A percentile compares a stretch with the other conserved stretches of the same genome.
phyloP scores from a whole-genome alignment of 2,888 invertebrate genomes.

The Caenorhabditis macrosperma region DNA sequence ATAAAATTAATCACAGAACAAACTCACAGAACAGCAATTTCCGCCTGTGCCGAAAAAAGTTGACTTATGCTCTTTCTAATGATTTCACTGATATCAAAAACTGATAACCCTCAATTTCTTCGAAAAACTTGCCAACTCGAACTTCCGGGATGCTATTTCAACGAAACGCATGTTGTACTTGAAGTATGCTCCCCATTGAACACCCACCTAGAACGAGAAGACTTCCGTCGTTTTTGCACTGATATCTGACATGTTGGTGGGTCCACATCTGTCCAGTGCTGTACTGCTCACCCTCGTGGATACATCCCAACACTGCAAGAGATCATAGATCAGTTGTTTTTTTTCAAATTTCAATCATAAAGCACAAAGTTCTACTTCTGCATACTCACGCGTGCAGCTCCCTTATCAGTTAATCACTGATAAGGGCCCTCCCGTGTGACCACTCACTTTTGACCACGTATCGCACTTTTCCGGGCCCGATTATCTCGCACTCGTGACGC shows the following conservation, averaged over 20 bases:
- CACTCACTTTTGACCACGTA: constrained; percentile 76
- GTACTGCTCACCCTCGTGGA: constrained; percentile 73
- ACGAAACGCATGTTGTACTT: background rate
- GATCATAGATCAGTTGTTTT: background rate
- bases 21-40: too few species aligned
- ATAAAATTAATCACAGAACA: too few species aligned
- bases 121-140: too few species aligned
- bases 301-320: constrained; percentile 76
- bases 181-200: background rate
- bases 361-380: constrained; percentile 3
- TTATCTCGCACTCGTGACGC: constrained; percentile 75
- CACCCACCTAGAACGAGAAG: constrained; percentile 73
- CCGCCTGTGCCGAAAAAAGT: too few species aligned
- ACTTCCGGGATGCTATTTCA: too few species aligned
- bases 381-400: too few species aligned
- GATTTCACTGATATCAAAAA: too few species aligned
- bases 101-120: background rate
- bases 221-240: constrained; percentile 74
- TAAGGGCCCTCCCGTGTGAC: constrained; percentile 1
- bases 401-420: background rate
- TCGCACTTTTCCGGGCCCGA: constrained; percentile 75
- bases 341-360: background rate
- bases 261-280: constrained; percentile 77
- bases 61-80: too few species aligned
- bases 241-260: constrained; percentile 78